phyloP scores from a whole-genome alignment of 2,888 invertebrate genomes.

The Gerris lacustris region DNA sequence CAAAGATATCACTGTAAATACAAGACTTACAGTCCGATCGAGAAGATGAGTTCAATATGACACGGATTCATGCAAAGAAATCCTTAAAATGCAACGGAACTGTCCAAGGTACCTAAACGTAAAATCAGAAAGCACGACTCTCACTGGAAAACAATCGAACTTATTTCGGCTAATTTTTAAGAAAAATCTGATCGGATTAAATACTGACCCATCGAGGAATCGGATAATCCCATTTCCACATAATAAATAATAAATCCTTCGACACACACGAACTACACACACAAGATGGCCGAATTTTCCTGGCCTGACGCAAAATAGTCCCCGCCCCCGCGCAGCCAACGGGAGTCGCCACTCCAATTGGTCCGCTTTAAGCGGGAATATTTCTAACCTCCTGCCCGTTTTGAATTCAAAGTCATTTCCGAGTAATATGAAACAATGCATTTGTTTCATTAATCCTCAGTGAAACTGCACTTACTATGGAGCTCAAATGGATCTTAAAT shows the following conservation, averaged over 20 bases:
- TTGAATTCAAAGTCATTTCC: not conserved
- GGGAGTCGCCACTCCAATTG: not conserved
- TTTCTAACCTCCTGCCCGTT: not conserved
- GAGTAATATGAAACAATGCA: no score
- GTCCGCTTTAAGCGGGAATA: not conserved
- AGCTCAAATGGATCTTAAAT: no score
- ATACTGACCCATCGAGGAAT: constrained; percentile 29
- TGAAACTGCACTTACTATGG: no score
- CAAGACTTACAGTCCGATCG: not conserved
- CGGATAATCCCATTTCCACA: constrained; percentile 25
- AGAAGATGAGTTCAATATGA: not conserved
- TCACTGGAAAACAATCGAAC: not conserved
- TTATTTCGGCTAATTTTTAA: not conserved
- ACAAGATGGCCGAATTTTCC: constrained; percentile 34
- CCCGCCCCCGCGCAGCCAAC: constrained; percentile 32
- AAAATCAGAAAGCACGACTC: not conserved
- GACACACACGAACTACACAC: constrained; percentile 29
- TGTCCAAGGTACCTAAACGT: not conserved
- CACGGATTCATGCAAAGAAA: not conserved
- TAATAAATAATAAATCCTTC: constrained; percentile 27
- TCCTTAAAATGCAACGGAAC: not conserved
- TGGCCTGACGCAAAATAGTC: constrained; percentile 32
- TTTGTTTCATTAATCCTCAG: no score
- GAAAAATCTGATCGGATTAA: not conserved
- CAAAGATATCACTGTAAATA: not conserved